Evolutionary conservation across 2,113 vertebrate genomes (phyloP), one percentile per base, ranked within the genome.

Genomic region (Corythornis vintsioides): DNA sequence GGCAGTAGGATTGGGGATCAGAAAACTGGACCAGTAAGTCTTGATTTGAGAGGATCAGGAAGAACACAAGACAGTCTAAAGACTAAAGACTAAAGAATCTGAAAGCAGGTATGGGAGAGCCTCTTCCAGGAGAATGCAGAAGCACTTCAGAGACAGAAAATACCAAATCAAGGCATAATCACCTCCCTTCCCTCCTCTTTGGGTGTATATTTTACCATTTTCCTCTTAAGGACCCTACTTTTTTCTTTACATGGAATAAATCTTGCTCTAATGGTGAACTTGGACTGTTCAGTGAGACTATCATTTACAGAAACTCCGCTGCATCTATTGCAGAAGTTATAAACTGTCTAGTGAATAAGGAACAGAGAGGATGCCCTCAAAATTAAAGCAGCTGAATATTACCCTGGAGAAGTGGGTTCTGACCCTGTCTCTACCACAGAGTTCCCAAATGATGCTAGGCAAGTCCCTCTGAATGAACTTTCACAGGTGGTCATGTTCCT

Each of bases 401-500:
- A 56, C 94, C 69, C 82, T 91, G 91, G 82, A 95, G 95, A 96
- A 96, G 94, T 96, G 92, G 95, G 79, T 94, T 96, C 84, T 96
- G 79, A 89, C 89, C 79, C 75, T 88, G 89, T 43, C 61, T 86
- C 48, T 72, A 94, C 96, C 96, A 96, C 95, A 81, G 91, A 95
- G 94, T 94, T 96, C 95, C 91, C 85, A 91, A 86, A 91, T 26
- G 75, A 96, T 95, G 75, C 0, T 33, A 96, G 96, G 96, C 94
- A 96, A 96, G 96, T 96, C 96, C 96, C 96, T 93, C 15, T 13
- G 61, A 95, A 80, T 64, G 88, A 86, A 69, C 28, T 89, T 74
- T 91, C 82, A 78, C 96, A 96, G 95, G 96, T 96, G 96, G 89
- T 94, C 89, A 45, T 80, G 89, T 96, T 96, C 96, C 95, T 96